Conservation (phyloP, 2,888 invertebrate genomes). For the Drosophila nigritarsus region DNA sequence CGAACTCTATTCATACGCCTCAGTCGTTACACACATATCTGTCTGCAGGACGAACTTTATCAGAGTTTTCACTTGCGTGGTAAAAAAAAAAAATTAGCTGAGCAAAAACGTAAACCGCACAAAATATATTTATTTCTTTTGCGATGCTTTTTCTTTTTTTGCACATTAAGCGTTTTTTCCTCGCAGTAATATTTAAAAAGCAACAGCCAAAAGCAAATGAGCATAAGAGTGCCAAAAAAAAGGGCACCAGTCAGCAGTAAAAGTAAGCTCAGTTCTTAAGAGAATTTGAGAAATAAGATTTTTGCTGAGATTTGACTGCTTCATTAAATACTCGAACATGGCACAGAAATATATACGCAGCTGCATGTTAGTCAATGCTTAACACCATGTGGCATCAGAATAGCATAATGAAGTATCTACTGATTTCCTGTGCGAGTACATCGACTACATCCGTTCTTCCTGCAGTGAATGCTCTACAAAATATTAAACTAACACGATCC, state of each 20-base stretch:
- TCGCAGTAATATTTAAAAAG: conserved; percentile 43
- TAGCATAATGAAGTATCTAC: conserved; percentile 17
- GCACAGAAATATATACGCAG: conserved; percentile 12
- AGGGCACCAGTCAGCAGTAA: conserved; percentile 36
- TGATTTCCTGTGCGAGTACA: conserved; percentile 24
- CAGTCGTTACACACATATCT: conserved; percentile 7
- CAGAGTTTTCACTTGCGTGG: conserved; percentile 54
- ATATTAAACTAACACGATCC: conserved; percentile 39
- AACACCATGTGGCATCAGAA: background rate
- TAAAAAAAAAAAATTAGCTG: conserved; percentile 37
- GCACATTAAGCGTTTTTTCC: conserved; percentile 59
- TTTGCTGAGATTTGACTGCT: conserved; percentile 62
- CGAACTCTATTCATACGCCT: conserved; percentile 9
- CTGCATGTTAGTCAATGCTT: conserved; percentile 4
- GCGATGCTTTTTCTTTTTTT: conserved; percentile 24
- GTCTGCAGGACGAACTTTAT: conserved; percentile 43
- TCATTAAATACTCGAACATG: conserved; percentile 49
- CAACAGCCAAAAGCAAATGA: conserved; percentile 58
- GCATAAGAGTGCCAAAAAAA: conserved; percentile 34
- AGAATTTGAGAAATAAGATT: conserved; percentile 38
- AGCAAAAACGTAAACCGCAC: conserved; percentile 40
- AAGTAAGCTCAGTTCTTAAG: conserved; percentile 37
- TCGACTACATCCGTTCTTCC: conserved; percentile 35
- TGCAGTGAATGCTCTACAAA: conserved; percentile 21
- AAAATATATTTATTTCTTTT: conserved; percentile 13